Base-by-base conservation (phyloP, 1,140 invertebrate species). In the Elysia chlorotica region DNA sequence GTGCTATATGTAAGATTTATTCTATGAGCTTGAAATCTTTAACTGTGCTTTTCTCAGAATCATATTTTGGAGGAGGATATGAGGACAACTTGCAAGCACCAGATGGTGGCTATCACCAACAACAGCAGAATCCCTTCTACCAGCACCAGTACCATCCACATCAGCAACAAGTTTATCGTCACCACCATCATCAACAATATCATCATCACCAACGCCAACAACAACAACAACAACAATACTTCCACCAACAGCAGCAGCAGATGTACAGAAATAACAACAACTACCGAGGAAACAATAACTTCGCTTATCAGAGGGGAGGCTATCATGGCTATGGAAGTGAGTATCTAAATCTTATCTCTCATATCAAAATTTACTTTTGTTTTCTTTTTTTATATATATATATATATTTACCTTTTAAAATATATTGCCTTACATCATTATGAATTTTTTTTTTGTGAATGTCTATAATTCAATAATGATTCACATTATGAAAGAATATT, bases 71-170 rank as follows among this genome's bases (percentile, higher is more conserved):
- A 4, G 19, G 19, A 14, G 67, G 67, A 2, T 57, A 59, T 57
- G 67, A 69, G 21, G 67, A 69, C 21, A 59, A 71, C 38, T 71
- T 62, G 30, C 23, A 33, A 17, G 48, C 57, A 31, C 59, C 6
- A 35, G 21, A 14, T 63, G 56, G 33, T 35, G 33, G 28, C 3
- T 25, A 33, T 28, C 14, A 33, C 10, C 25, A 37, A 14, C 30
- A 33, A 6, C 48, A 54, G 17, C 65, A 68, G 41, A 21, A 30
- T 31, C 48, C 30, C 23, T 23, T 1, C 21, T 36, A 53, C n/a
- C 65, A 36, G 35, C 54, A 73, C 35, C 41, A 66, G 48, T 54
- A 66, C 48, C 68, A 65, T 37, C 62, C 59, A 37, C 54, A 66
- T 54, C 63, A 66, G 35, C 63, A 73, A 41, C 35, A 63, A 54